These are phyloP conservation scores for Brachionus calyciflorus DNA, from an alignment of 1,140 invertebrate genomes.

Conservation along the genomic window DNA sequence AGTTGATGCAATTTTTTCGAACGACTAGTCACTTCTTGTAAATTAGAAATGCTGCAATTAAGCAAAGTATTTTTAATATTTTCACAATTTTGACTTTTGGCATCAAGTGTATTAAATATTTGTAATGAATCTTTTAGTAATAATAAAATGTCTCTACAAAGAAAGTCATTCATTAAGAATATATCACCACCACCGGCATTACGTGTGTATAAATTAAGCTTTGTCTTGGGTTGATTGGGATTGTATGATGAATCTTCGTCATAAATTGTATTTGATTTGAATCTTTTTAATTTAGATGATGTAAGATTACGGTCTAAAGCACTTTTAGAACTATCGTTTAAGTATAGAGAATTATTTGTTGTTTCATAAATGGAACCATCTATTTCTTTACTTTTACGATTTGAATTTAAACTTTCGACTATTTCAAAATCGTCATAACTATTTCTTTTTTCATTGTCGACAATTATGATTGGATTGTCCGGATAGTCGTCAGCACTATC, in stretches of 20 bases:
- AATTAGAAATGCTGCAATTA: slow-evolving; percentile 49
- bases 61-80: slow-evolving; percentile 51
- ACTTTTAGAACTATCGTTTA: not conserved
- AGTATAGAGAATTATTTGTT: not conserved
- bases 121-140: slow-evolving; percentile 52
- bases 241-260: too few species aligned
- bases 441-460: slow-evolving; percentile 50
- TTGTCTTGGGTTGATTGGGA: too few species aligned
- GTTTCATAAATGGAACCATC: not conserved
- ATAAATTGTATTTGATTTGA: too few species aligned
- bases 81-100: slow-evolving; percentile 44
- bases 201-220: not conserved
- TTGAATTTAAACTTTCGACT: slow-evolving; percentile 49
- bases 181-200: not conserved
- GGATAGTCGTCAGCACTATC: not conserved
- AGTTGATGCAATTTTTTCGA: slow-evolving; percentile 48
- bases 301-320: not conserved
- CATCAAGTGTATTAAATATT: not conserved
- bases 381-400: not conserved
- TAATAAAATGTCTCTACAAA: slow-evolving; percentile 55
- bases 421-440: slow-evolving; percentile 50
- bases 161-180: slow-evolving; percentile 57
- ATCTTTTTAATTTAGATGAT: too few species aligned
- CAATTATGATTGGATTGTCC: not conserved
- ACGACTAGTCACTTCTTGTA: not conserved